Evolutionary conservation across 2,113 vertebrate genomes (phyloP).

Genomic region (Peromyscus californicus): DNA sequence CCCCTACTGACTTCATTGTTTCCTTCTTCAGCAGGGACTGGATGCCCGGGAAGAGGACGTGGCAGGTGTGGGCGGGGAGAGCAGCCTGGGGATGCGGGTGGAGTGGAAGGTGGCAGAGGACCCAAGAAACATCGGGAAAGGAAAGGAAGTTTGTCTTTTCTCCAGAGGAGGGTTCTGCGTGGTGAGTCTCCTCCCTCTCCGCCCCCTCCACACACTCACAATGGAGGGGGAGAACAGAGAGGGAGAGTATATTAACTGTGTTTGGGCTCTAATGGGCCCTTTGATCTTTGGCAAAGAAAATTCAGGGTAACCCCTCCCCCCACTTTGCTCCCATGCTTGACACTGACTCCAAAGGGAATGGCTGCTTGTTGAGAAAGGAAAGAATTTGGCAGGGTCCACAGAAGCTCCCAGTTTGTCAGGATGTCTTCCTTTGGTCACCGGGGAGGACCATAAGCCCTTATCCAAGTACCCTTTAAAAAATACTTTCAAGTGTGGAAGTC

Average conservation of each 20-base stretch:
- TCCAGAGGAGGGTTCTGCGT: background rate
- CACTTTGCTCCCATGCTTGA: background rate
- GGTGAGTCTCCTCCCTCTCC: no score
- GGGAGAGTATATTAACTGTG: no score
- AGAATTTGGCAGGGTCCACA: background rate
- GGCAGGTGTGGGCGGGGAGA: background rate
- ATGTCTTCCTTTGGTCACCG: background rate
- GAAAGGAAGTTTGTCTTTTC: background rate
- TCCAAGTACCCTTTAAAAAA: background rate
- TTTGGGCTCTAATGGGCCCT: background rate
- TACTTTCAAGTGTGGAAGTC: background rate
- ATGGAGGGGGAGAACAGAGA: background rate
- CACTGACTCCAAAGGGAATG: background rate
- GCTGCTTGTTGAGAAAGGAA: background rate
- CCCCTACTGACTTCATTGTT: background rate
- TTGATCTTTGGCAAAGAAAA: constrained; percentile 18
- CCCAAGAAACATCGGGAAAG: background rate
- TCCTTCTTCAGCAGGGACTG: background rate
- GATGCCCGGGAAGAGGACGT: background rate
- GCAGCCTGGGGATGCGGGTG: background rate
- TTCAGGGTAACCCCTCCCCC: background rate
- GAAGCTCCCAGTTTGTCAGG: background rate
- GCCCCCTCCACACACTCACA: background rate
- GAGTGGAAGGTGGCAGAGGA: background rate
- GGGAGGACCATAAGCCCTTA: background rate